Evolutionary conservation across 2,888 invertebrate species (phyloP).

Genomic region (Apoderus coryli): DNA sequence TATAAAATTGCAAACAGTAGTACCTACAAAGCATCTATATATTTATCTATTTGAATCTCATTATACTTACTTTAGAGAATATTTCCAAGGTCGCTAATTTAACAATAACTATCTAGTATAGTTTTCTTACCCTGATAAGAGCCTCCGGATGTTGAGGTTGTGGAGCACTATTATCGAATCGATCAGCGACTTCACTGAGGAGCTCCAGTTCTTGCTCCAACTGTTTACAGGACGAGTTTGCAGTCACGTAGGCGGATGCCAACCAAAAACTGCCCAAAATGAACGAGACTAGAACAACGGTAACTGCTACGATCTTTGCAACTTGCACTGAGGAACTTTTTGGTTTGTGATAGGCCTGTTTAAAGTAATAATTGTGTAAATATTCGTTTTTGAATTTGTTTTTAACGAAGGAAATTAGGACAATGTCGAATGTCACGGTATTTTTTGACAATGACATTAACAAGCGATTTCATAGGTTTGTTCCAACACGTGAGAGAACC

Average conservation of each 20-base stretch:
- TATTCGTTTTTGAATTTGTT: conserved; percentile 1
- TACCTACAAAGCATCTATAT: conserved; percentile 6
- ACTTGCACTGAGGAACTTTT: conserved; percentile 71
- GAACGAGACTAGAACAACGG: conserved; percentile 66
- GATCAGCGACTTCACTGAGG: conserved; percentile 45
- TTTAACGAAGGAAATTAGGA: conserved; percentile 1
- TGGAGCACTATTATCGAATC: conserved; percentile 28
- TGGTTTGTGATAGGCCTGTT: conserved; percentile 64
- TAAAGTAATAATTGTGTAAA: conserved; percentile 14
- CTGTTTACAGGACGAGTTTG: conserved; percentile 66
- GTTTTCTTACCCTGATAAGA: conserved; percentile 48
- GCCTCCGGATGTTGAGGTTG: conserved; percentile 44
- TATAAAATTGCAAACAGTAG: conserved; percentile 1
- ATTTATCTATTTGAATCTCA: too few relatives aligned
- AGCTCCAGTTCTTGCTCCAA: conserved; percentile 59
- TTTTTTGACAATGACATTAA: too few relatives aligned
- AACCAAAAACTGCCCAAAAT: conserved; percentile 71
- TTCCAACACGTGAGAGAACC: too few relatives aligned
- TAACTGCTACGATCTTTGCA: conserved; percentile 70
- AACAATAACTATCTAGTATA: too few relatives aligned
- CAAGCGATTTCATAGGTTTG: too few relatives aligned
- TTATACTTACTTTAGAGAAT: too few relatives aligned
- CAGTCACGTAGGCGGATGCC: conserved; percentile 71
- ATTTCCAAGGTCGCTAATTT: too few relatives aligned
- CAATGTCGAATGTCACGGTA: too few relatives aligned